A percentile compares a stretch with the other conserved stretches of the same genome.
Evolutionary conservation across 2,888 invertebrate species (phyloP).

Genomic region (Zootermopsis nevadensis): DNA sequence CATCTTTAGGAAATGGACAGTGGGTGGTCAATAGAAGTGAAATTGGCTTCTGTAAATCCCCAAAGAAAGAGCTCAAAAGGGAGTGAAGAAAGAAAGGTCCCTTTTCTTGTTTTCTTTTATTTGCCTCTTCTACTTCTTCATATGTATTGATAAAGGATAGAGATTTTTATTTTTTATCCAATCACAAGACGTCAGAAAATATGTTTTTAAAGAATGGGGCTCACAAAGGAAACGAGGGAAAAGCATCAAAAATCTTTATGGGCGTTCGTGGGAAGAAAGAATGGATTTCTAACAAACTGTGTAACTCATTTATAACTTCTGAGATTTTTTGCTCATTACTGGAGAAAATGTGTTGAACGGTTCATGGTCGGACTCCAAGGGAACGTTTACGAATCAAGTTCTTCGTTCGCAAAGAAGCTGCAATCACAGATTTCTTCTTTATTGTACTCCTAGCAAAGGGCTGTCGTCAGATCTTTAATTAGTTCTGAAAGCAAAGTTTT

Average conservation of each 20-base stretch:
- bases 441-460: too few relatives aligned
- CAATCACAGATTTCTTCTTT: too few relatives aligned
- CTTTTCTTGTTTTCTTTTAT: not conserved
- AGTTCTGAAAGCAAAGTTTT: too few relatives aligned
- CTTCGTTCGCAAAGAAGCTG: too few relatives aligned
- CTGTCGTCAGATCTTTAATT: too few relatives aligned
- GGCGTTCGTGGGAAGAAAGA: not conserved
- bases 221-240: not conserved
- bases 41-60: slow-evolving; percentile 38
- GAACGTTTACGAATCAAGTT: too few relatives aligned
- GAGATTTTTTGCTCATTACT: not conserved
- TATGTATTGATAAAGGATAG: slow-evolving; percentile 27
- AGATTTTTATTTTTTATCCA: not conserved
- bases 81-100: slow-evolving; percentile 9
- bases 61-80: not conserved
- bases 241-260: slow-evolving; percentile 15
- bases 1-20: slow-evolving; percentile 35
- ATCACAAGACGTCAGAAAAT: slow-evolving; percentile 31
- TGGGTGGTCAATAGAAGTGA: slow-evolving; percentile 40
- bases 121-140: not conserved
- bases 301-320: slow-evolving; percentile 7
- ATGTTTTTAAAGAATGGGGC: slow-evolving; percentile 35
- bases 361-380: not conserved
- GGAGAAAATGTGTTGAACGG: not conserved
- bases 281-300: not conserved